Conservation (phyloP, 2,113 vertebrate species). For the Benitochromis conjunctus region DNA sequence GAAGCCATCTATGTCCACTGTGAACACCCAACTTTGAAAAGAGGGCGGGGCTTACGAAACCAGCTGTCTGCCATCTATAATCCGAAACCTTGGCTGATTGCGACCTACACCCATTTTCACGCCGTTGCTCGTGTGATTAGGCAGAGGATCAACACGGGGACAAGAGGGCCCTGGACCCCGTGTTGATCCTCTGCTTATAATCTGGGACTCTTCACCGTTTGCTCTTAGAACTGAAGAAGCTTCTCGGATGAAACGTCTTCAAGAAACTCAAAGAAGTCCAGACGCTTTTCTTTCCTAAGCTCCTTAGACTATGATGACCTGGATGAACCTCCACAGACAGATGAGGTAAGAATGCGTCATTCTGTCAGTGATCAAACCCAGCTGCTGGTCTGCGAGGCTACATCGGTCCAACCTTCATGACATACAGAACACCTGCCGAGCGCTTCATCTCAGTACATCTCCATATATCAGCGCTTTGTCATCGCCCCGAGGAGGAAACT, state of each 20-base stretch:
- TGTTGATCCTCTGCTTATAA: no score
- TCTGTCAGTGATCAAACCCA: background rate
- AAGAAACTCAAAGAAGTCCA: background rate
- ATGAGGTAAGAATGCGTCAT: background rate
- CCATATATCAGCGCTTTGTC: background rate
- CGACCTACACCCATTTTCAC: no score
- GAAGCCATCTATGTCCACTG: background rate
- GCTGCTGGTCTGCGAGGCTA: background rate
- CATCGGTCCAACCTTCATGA: background rate
- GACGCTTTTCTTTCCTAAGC: background rate
- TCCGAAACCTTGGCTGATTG: background rate
- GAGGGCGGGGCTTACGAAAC: background rate
- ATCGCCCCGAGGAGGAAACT: background rate
- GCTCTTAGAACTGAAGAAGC: background rate
- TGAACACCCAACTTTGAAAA: background rate
- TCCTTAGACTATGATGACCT: background rate
- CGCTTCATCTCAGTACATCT: no score
- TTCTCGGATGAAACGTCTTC: background rate
- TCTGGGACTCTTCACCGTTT: no score
- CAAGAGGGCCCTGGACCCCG: no score
- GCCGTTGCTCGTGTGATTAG: no score
- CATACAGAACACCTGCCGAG: background rate
- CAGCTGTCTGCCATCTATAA: background rate
- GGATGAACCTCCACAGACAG: background rate
- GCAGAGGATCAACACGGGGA: no score